Evolutionary conservation across 1,140 invertebrate species (phyloP), one percentile per base, ranked within the genome.

Genomic region (Ephestia elutella): DNA sequence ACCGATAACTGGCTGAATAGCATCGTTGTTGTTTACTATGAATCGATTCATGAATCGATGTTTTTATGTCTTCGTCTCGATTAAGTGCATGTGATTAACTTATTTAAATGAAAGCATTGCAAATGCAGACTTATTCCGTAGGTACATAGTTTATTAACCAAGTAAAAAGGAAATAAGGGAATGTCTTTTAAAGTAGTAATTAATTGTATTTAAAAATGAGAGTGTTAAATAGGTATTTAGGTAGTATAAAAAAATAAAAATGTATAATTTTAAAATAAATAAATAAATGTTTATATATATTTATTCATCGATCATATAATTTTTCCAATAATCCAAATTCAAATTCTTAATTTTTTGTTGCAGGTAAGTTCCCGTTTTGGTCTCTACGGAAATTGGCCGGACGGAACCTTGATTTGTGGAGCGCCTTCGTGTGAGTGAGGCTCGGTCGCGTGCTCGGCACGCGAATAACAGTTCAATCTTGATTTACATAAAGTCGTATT

Each of bases 401-500:
- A 78, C 63, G 74, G 60, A 78, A 78, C 71, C 73, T 78, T 70
- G 75, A 75, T 73, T 80, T 70, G 66, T 65, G 63, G 64, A 68
- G 63, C 62, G 53, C 65, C 50, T 49, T 55, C 61, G 50, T 53
- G 61, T 73, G 60, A 70, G 64, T 65, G 65, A 68, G 66, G 75
- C 73, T 75, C 74, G 74, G 73, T 71, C 73, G 74, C 66, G 71
- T 71, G 68, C 59, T 63, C 62, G 67, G 68, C 73, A 73, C 63
- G 59, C 78, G 71, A 81, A 78, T 77, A 76, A 76, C 75, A 72
- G 68, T 80, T 82, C 72, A 81, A 83, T 71, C 54, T 44, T 59
- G 60, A 77, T 86, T 74, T 64, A 69, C 70, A 78, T 83, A 82
- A 77, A 80, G 79, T 82, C 73, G 73, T 77, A 79, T 74, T 83